Evolutionary conservation across 2,113 vertebrate species (phyloP).

Genomic region (Chamaea fasciata): DNA sequence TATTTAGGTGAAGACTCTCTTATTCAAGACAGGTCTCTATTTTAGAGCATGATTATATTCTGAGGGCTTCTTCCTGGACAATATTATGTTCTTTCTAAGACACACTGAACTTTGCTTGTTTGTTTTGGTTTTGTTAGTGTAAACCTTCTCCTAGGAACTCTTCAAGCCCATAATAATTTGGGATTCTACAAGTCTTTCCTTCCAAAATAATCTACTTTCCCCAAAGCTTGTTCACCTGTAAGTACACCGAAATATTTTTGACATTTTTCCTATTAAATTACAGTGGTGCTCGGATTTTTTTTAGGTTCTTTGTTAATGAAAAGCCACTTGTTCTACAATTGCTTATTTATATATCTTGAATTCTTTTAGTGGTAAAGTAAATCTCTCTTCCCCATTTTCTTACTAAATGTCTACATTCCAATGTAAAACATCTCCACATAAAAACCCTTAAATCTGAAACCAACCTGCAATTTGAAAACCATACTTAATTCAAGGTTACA

Average conservation of each 20-base stretch:
- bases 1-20: not conserved
- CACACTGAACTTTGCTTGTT: not conserved
- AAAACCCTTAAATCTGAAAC: not conserved
- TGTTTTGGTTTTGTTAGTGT: not conserved
- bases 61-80: not conserved
- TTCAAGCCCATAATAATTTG: not conserved
- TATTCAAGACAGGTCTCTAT: not conserved
- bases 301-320: not conserved
- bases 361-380: not conserved
- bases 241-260: not conserved
- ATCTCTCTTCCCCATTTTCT: not conserved
- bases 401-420: not conserved
- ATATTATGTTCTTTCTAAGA: not conserved
- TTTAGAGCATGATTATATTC: not conserved
- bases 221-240: not conserved
- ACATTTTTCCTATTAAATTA: not conserved
- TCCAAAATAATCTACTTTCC: not conserved
- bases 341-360: not conserved
- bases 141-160: not conserved
- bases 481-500: not conserved
- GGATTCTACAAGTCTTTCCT: not conserved
- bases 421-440: not conserved
- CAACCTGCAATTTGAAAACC: not conserved
- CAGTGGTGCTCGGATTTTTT: not conserved
- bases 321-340: not conserved